A percentile compares a stretch with the other conserved stretches of the same genome.
Conservation (phyloP, 1,140 invertebrate species). For the Chlorops oryzae region DNA sequence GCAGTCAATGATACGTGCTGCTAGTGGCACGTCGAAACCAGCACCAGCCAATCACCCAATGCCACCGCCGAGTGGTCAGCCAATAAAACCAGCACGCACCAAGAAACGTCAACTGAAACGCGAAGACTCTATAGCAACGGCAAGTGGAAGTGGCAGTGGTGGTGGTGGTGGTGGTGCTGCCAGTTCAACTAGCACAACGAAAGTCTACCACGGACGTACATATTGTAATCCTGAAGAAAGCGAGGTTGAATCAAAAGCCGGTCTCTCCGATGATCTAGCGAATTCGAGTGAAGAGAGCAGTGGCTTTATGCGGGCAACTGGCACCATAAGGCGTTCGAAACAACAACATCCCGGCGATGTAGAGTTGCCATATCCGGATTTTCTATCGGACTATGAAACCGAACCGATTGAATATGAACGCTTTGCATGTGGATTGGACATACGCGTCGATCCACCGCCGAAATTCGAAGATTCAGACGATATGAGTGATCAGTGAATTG, state of each 20-base stretch:
- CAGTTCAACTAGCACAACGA: not conserved
- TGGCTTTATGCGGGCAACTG: constrained; percentile 23
- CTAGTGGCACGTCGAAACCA: constrained; percentile 11
- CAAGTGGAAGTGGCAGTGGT: constrained; percentile 6
- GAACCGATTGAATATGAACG: constrained; percentile 45
- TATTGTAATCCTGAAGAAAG: constrained; percentile 44
- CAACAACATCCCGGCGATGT: constrained; percentile 13
- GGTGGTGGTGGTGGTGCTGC: not conserved
- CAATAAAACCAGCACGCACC: constrained; percentile 43
- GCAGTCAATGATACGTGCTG: not conserved
- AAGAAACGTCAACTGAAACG: constrained; percentile 41
- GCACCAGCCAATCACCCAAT: constrained; percentile 40
- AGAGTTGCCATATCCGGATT: constrained; percentile 43
- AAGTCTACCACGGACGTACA: constrained; percentile 28
- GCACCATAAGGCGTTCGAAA: constrained; percentile 29
- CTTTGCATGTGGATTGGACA: constrained; percentile 39
- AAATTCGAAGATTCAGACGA: constrained; percentile 44
- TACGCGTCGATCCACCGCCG: constrained; percentile 43
- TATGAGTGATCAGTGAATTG: constrained; percentile 34
- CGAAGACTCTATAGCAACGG: constrained; percentile 35
- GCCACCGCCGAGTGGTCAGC: constrained; percentile 36
- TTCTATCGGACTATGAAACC: constrained; percentile 43
- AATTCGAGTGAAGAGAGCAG: constrained; percentile 45
- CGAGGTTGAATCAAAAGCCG: constrained; percentile 35
- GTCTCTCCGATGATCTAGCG: constrained; percentile 41